Evolutionary conservation across 2,888 invertebrate species (phyloP).

Genomic region (Pollenia amentaria): DNA sequence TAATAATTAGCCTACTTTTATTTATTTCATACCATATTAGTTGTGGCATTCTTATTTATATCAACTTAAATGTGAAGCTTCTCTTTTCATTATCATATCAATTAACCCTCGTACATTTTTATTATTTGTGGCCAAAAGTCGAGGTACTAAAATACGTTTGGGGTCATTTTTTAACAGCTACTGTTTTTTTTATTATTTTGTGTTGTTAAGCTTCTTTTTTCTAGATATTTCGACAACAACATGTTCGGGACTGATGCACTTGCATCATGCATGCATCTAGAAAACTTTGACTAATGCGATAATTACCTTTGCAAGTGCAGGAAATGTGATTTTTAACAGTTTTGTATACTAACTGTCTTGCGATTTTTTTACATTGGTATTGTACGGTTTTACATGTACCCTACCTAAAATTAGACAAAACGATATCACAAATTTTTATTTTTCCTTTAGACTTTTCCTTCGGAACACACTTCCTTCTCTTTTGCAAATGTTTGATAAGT

Average conservation of each 20-base stretch:
- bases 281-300: slow-evolving; percentile 75
- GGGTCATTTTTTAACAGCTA: slow-evolving; percentile 58
- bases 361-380: neutral
- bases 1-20: no score
- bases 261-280: slow-evolving; percentile 59
- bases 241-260: slow-evolving; percentile 38
- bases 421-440: no score
- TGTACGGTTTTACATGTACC: neutral
- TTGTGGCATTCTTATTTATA: no score
- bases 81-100: slow-evolving; percentile 16
- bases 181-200: slow-evolving; percentile 51
- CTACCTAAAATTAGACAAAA: no score
- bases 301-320: slow-evolving; percentile 76
- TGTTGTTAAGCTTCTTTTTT: slow-evolving; percentile 49
- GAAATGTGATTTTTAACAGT: slow-evolving; percentile 76
- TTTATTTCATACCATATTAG: no score
- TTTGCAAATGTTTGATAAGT: no score
- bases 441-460: no score
- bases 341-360: slow-evolving; percentile 7
- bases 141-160: slow-evolving; percentile 11
- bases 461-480: no score
- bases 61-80: no score
- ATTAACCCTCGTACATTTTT: neutral
- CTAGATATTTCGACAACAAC: slow-evolving; percentile 35
- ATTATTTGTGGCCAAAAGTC: slow-evolving; percentile 38